phyloP scores from a whole-genome alignment of 2,797 vertebrate genomes.

The Sebastes diaconus region DNA sequence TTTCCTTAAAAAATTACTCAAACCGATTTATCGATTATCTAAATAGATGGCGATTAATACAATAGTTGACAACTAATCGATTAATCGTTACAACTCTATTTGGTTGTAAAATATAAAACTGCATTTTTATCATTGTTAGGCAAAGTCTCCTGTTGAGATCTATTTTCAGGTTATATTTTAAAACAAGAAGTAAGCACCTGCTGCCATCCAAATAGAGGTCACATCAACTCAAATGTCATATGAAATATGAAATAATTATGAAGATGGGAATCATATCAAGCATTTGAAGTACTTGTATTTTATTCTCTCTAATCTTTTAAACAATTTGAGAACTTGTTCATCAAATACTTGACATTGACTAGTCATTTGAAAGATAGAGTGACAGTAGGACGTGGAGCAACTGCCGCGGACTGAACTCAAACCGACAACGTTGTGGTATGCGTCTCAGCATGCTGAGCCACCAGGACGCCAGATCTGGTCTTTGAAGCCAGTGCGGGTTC shows the following conservation, averaged over 20 bases:
- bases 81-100: too few species aligned
- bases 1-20: too few species aligned
- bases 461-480: slow-evolving; percentile 70
- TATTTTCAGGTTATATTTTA: slow-evolving; percentile 1
- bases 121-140: not conserved
- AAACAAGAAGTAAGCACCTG: not conserved
- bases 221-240: slow-evolving; percentile 12
- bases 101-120: not conserved
- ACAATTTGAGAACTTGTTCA: slow-evolving; percentile 24
- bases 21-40: accelerated
- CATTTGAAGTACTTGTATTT: not conserved
- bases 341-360: slow-evolving; percentile 50
- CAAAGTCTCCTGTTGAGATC: not conserved
- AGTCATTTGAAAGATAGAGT: slow-evolving; percentile 31
- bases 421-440: slow-evolving; percentile 67
- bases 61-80: too few species aligned
- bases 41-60: too few species aligned
- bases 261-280: not conserved
- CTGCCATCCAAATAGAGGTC: not conserved
- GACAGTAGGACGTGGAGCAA: slow-evolving; percentile 56
- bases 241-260: not conserved
- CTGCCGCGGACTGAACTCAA: slow-evolving; percentile 61
- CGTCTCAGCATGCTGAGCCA: slow-evolving; percentile 69
- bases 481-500: slow-evolving; percentile 76
- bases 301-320: not conserved